A percentile compares a stretch with the other conserved stretches of the same genome.
phyloP scores from a whole-genome alignment of 2,797 vertebrate genomes.

The Chrysolophus pictus region DNA sequence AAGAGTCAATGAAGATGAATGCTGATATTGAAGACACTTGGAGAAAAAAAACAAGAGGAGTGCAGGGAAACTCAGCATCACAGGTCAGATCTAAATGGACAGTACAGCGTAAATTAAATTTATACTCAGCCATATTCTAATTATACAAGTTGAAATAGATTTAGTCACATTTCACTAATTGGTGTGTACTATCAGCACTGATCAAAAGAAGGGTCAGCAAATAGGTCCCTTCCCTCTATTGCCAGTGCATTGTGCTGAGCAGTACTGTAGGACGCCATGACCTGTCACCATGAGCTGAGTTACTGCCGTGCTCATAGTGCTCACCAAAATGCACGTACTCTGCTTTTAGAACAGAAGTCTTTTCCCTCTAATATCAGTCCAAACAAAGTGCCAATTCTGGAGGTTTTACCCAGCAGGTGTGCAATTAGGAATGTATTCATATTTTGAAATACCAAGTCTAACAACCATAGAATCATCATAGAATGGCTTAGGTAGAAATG shows the following conservation, averaged over 20 bases:
- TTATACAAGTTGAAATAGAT: background rate
- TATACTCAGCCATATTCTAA: background rate
- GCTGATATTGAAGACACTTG: background rate
- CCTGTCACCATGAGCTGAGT: background rate
- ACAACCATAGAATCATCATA: background rate
- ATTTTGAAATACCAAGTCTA: background rate
- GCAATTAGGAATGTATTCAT: background rate
- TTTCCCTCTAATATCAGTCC: background rate
- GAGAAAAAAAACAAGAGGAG: background rate
- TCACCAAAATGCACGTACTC: background rate
- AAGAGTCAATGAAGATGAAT: background rate
- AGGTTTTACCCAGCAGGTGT: background rate
- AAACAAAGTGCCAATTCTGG: background rate
- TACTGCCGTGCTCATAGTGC: background rate
- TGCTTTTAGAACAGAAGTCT: background rate
- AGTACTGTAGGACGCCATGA: accelerated
- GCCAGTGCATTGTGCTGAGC: background rate
- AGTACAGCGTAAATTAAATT: background rate
- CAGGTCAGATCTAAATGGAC: background rate
- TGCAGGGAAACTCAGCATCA: background rate
- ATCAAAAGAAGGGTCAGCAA: background rate
- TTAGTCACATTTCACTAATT: too few species aligned
- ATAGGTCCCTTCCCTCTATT: background rate
- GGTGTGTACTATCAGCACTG: background rate
- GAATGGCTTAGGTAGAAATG: too few species aligned